A percentile compares a stretch with the other conserved stretches of the same genome.
phyloP scores from a whole-genome alignment of 2,113 vertebrate species.

The Tenebrosternarchus preto region DNA sequence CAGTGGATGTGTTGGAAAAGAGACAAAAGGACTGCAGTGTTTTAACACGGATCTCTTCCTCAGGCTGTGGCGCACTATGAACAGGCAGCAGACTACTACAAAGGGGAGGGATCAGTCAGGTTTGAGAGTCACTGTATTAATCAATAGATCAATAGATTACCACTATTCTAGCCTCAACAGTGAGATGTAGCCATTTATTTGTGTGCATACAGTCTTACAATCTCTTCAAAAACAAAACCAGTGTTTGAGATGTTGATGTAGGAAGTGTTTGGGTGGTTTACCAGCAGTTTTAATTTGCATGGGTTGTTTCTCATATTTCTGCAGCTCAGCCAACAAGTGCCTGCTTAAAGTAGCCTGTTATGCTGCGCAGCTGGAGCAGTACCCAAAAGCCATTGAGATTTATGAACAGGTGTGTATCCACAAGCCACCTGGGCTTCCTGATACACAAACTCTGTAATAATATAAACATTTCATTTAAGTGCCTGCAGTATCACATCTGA shows the following conservation, averaged over 20 bases:
- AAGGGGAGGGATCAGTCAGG: conserved; percentile 93
- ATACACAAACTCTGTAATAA: background rate
- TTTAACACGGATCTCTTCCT: conserved; percentile 5
- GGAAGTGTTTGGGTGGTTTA: background rate
- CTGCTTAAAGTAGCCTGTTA: conserved; percentile 91
- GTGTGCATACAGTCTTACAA: background rate
- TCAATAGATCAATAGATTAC: background rate
- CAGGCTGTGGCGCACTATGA: conserved; percentile 91
- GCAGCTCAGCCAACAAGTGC: conserved; percentile 93
- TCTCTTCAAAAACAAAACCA: background rate
- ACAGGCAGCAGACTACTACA: conserved; percentile 92
- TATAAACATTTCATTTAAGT: background rate
- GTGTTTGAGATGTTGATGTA: background rate
- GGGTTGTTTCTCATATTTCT: conserved; percentile 11
- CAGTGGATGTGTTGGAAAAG: no score
- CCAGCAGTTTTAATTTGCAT: background rate
- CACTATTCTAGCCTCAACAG: background rate
- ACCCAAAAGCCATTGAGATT: conserved; percentile 89
- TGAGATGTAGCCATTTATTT: background rate
- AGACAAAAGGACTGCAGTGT: background rate
- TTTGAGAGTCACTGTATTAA: conserved; percentile 35
- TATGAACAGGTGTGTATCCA: conserved; percentile 82
- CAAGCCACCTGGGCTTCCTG: no score
- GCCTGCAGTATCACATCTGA: no score
- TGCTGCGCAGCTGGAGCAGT: conserved; percentile 89